Evolutionary conservation across 2,113 vertebrate species (phyloP).

Genomic region (Pardalotus punctatus): DNA sequence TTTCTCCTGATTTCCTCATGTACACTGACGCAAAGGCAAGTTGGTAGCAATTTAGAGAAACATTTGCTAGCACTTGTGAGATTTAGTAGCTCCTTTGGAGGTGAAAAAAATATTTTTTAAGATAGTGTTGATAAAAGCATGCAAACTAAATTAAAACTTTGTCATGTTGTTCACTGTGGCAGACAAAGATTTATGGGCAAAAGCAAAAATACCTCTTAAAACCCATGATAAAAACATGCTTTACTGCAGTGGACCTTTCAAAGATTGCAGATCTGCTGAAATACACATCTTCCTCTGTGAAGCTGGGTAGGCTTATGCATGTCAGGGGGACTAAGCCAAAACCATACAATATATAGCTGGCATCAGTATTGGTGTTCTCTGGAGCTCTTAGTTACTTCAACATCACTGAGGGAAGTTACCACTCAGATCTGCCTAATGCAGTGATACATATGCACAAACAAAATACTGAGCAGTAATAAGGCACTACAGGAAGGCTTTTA

Average conservation of each 20-base stretch:
- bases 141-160: neutral
- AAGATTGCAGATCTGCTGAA: neutral
- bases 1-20: neutral
- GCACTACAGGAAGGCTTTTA: neutral
- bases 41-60: neutral
- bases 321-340: neutral
- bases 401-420: neutral
- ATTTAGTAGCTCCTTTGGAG: neutral
- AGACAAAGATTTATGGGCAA: neutral
- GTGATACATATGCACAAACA: neutral
- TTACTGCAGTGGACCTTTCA: neutral
- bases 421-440: neutral
- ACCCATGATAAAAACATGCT: neutral
- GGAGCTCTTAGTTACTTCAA: neutral
- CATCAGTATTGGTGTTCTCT: neutral
- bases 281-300: neutral
- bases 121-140: neutral
- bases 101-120: neutral
- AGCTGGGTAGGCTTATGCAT: neutral
- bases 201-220: neutral
- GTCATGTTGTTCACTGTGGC: neutral
- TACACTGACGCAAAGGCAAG: neutral
- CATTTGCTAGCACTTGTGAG: neutral
- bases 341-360: neutral
- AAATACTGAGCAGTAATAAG: neutral